Base-by-base conservation (phyloP, 1,140 invertebrate species). In the Cherax destructor region DNA sequence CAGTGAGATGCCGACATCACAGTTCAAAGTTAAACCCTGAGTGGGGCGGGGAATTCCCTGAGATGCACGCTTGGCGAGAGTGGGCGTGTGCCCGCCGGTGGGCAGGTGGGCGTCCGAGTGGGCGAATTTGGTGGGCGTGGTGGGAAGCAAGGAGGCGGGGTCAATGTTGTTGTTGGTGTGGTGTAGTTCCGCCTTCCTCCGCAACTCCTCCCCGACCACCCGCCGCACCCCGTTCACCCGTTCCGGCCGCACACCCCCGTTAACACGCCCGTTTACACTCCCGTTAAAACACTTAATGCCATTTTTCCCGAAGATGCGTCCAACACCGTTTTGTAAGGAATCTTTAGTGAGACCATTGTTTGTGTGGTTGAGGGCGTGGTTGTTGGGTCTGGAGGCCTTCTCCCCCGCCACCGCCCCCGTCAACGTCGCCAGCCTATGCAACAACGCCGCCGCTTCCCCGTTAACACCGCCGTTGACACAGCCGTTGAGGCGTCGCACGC, bases 401-500 rank as follows among this genome's bases (percentile, higher is more conserved):
- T 80, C 85, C 79, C 72, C 74, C 65, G 30, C 78, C 7, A 56
- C 52, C 74, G 84, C 69, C 79, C 16, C 79, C 49, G 74, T 10
- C 86, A 83, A 41, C 74, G 76, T 77, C 13, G 77, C 52, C n/a
- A 86, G 81, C 56, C 86, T 77, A 52, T 91, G 80, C 83, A 84
- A 59, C 52, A 86, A 59, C 49, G 56, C 92, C 41, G 78, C 84
- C 16, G 80, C 87, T 49, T 88, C 87, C 18, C 81, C 83, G 52
- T 91, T 91, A 30, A 89, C 69, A 56, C 56, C 78, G 18, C 78
- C 83, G 69, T 93, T 93, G 47, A 92, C 87, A 77, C 91, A 92
- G 61, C 91, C 92, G 50, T 91, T 93, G 49, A 93, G 86, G 16
- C 83, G 91, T 77, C 65, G n/a, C 50, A 91, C 77, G 79, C 90